Evolutionary conservation across 2,797 vertebrate species (phyloP).

Genomic region (Coreius guichenoti): DNA sequence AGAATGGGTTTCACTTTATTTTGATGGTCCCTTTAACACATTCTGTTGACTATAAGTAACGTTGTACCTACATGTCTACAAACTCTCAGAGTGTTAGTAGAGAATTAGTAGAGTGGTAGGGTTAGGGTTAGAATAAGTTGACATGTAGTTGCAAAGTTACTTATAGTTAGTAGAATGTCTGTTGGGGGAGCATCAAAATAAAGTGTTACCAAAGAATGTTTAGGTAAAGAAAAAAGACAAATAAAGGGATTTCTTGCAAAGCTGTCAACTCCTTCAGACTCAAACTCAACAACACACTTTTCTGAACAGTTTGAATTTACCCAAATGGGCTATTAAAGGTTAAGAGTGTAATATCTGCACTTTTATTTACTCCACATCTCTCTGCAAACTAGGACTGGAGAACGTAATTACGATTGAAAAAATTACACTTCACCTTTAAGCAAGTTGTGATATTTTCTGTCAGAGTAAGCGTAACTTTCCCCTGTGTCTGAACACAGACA

Average conservation of each 20-base stretch:
- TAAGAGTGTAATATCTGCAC: background rate
- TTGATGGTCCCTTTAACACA: no score
- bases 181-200: no score
- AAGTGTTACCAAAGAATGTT: background rate
- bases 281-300: background rate
- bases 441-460: constrained; percentile 7
- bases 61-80: no score
- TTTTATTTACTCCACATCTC: background rate
- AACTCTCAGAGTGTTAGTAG: no score
- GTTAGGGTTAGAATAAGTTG: no score
- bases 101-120: no score
- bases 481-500: background rate
- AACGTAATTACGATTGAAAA: background rate
- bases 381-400: background rate
- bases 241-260: background rate
- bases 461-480: constrained; percentile 17
- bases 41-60: no score
- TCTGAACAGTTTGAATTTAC: background rate
- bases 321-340: background rate
- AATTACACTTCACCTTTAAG: background rate
- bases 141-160: no score
- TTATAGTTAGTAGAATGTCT: no score
- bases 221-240: background rate
- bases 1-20: no score
- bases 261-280: background rate